A percentile compares a stretch with the other conserved stretches of the same genome.
These are phyloP conservation scores for Elgaria multicarinata DNA, from an alignment of 2,113 vertebrate species.

Conservation along the genomic window DNA sequence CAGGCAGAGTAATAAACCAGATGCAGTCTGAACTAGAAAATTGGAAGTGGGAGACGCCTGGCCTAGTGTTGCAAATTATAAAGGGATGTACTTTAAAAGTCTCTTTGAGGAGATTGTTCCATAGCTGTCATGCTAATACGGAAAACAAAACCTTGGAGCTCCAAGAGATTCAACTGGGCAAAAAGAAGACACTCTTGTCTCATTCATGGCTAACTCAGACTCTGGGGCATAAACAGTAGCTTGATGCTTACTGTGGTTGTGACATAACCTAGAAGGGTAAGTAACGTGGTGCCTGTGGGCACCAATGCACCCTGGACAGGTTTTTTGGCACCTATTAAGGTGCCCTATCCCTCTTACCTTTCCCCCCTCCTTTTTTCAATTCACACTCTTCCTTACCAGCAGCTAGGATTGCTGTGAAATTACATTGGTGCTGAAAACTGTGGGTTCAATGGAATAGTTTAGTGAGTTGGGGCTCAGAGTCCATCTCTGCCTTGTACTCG, in stretches of 20 bases:
- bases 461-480: no score
- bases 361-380: no score
- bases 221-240: neutral
- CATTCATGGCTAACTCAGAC: no score
- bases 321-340: no score
- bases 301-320: no score
- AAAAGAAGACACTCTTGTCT: neutral
- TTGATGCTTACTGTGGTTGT: neutral
- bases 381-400: no score
- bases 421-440: no score
- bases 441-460: no score
- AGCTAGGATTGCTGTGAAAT: no score
- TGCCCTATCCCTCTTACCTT: no score
- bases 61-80: neutral
- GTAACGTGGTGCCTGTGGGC: no score
- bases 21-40: neutral
- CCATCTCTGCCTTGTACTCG: no score
- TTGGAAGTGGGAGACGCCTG: neutral
- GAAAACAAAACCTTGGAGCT: neutral
- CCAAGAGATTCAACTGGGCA: neutral
- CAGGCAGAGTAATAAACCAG: neutral
- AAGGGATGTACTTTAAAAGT: neutral
- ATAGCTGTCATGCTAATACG: neutral
- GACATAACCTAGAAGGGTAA: neutral
- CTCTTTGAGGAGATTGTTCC: neutral